Conservation (phyloP, 2,888 invertebrate genomes). For the Rhagium mordax region DNA sequence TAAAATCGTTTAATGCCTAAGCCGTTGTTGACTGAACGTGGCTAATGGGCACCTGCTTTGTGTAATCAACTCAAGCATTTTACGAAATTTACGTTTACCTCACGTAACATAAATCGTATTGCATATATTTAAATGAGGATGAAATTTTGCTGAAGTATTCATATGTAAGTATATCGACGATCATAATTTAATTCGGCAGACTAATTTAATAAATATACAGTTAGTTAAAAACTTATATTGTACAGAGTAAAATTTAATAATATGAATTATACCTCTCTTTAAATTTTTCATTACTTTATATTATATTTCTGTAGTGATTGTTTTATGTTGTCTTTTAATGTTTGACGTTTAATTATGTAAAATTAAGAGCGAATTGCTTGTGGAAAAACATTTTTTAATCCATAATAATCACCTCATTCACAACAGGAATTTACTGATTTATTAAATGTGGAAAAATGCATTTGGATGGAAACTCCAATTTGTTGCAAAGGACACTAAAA, state of each 20-base stretch:
- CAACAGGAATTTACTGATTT: neutral
- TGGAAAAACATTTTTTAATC: too few species aligned
- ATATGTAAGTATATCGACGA: neutral
- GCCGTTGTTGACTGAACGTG: slow-evolving; percentile 55
- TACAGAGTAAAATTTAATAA: too few species aligned
- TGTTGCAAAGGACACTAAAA: neutral
- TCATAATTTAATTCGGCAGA: too few species aligned
- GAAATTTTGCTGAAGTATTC: neutral
- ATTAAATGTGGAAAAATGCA: neutral
- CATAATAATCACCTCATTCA: neutral
- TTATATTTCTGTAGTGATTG: too few species aligned
- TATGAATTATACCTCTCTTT: too few species aligned
- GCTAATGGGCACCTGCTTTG: slow-evolving; percentile 46
- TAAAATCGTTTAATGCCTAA: slow-evolving; percentile 39
- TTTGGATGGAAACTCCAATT: neutral
- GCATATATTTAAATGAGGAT: neutral
- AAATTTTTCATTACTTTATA: too few species aligned
- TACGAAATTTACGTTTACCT: slow-evolving; percentile 13
- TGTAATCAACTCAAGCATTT: slow-evolving; percentile 11
- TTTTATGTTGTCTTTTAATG: too few species aligned
- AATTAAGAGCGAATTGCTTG: too few species aligned
- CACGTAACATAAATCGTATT: neutral
- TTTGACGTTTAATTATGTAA: too few species aligned
- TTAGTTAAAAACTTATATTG: too few species aligned
- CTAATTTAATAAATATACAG: too few species aligned